These are phyloP conservation scores for Heliconius aoede DNA, from an alignment of 2,888 invertebrate species.

Conservation along the genomic window DNA sequence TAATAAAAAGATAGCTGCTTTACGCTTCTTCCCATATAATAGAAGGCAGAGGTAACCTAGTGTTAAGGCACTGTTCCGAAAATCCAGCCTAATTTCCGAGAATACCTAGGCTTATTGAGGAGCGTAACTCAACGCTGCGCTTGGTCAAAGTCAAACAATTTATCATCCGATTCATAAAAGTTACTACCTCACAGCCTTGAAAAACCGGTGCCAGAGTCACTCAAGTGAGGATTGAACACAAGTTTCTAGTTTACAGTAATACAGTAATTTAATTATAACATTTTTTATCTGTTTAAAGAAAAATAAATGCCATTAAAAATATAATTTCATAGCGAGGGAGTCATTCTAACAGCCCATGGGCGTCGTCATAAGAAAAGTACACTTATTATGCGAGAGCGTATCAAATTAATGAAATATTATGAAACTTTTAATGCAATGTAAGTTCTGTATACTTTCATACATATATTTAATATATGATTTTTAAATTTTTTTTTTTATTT, in stretches of 20 bases:
- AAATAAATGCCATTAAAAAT: not conserved
- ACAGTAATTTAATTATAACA: not conserved
- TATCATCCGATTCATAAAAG: too few relatives aligned
- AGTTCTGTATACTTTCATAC: not conserved
- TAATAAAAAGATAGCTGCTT: too few relatives aligned
- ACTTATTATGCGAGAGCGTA: conserved; percentile 8
- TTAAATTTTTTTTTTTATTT: too few relatives aligned
- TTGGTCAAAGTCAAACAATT: not conserved
- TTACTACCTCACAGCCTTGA: too few relatives aligned
- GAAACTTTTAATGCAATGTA: not conserved
- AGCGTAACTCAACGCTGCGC: not conserved
- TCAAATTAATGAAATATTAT: not conserved
- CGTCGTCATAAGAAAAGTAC: conserved; percentile 11
- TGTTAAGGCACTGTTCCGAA: too few relatives aligned
- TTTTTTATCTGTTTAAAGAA: not conserved
- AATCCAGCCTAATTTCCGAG: too few relatives aligned
- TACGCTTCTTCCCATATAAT: too few relatives aligned
- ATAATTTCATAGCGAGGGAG: conserved; percentile 1
- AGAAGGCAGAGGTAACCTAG: too few relatives aligned
- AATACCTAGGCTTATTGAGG: not conserved
- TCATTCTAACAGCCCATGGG: conserved; percentile 9
- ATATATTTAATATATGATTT: too few relatives aligned
- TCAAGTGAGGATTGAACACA: too few relatives aligned
- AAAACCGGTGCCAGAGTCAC: too few relatives aligned
- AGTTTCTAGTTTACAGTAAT: too few relatives aligned